phyloP scores from a whole-genome alignment of 2,113 vertebrate genomes.

The Falcunculus frontatus region DNA sequence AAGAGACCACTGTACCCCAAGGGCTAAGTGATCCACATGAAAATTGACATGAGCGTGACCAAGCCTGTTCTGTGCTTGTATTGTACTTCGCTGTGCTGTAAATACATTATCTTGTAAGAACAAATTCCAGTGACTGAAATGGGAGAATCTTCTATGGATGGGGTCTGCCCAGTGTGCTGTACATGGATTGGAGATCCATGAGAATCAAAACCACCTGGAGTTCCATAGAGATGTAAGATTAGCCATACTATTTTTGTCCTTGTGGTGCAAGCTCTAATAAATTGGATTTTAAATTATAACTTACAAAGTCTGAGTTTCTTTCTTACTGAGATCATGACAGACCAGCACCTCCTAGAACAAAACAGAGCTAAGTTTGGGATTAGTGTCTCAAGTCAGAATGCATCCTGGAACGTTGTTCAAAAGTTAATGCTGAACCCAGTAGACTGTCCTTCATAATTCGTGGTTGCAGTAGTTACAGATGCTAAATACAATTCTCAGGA shows the following conservation, averaged over 20 bases:
- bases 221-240: neutral
- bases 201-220: neutral
- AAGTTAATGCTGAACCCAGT: neutral
- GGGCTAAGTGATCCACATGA: neutral
- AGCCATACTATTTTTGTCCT: neutral
- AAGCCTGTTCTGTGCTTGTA: neutral
- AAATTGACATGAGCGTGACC: rapidly evolving
- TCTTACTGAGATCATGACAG: neutral
- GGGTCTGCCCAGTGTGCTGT: neutral
- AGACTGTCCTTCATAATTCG: neutral
- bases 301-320: neutral
- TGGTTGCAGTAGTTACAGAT: neutral
- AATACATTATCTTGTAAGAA: neutral
- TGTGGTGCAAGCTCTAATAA: neutral
- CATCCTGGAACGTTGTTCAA: neutral
- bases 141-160: neutral
- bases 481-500: neutral
- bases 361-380: neutral
- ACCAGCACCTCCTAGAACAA: neutral
- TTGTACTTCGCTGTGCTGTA: neutral
- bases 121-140: neutral
- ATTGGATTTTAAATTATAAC: neutral
- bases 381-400: neutral
- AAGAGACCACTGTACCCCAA: neutral
- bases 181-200: neutral